Conservation (phyloP, 2,888 invertebrate species). For the Drosophila sordidapex region DNA sequence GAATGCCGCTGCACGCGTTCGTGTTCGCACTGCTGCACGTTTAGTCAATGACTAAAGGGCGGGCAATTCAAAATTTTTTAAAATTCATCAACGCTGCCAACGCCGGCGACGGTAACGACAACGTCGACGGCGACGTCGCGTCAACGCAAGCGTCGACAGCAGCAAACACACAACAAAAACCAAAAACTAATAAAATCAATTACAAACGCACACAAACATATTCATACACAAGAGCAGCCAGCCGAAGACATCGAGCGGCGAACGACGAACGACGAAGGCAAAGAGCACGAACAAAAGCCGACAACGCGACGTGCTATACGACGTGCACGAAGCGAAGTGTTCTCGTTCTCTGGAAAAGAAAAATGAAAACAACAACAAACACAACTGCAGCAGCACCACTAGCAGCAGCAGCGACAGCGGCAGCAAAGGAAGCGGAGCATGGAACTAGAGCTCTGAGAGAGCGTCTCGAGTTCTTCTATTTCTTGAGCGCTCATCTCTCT, state of each 20-base stretch:
- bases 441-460: slow-evolving; percentile 53
- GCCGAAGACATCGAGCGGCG: slow-evolving; percentile 38
- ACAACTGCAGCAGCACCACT: neutral
- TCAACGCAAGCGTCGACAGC: slow-evolving; percentile 61
- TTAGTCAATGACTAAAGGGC: slow-evolving; percentile 84
- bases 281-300: slow-evolving; percentile 61
- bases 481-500: slow-evolving; percentile 35
- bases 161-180: slow-evolving; percentile 79
- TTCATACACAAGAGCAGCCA: slow-evolving; percentile 42
- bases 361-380: slow-evolving; percentile 28
- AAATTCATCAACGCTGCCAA: slow-evolving; percentile 78
- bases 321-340: slow-evolving; percentile 38
- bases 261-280: slow-evolving; percentile 38
- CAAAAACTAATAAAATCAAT: slow-evolving; percentile 84
- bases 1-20: slow-evolving; percentile 73
- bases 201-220: slow-evolving; percentile 75
- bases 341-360: slow-evolving; percentile 56
- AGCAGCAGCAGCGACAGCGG: slow-evolving; percentile 19
- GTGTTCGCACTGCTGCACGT: slow-evolving; percentile 82
- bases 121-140: slow-evolving; percentile 43
- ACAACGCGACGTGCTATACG: slow-evolving; percentile 53
- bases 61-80: slow-evolving; percentile 84
- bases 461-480: slow-evolving; percentile 30
- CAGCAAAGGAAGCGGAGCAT: slow-evolving; percentile 66
- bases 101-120: slow-evolving; percentile 35